phyloP scores from a whole-genome alignment of 1,140 invertebrate genomes.

The Drosophila willistoni region DNA sequence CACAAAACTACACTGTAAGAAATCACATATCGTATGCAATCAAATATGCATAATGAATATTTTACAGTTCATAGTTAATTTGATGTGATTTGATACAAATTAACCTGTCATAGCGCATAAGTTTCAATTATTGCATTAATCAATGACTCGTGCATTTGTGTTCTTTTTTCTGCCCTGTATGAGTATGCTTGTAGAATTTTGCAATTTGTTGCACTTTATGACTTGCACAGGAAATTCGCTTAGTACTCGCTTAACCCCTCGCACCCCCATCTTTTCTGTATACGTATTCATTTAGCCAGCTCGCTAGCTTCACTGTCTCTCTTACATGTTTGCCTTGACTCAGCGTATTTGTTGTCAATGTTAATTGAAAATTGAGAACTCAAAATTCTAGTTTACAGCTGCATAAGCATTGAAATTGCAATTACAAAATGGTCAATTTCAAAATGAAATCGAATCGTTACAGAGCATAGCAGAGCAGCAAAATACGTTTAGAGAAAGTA shows the following conservation, averaged over 20 bases:
- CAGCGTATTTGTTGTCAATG: slow-evolving; percentile 60
- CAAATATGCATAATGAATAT: neutral
- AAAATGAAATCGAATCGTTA: slow-evolving; percentile 11
- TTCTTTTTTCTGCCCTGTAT: slow-evolving; percentile 19
- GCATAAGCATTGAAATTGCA: slow-evolving; percentile 46
- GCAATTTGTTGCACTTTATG: slow-evolving; percentile 32
- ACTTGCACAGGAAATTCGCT: slow-evolving; percentile 9
- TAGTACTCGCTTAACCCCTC: neutral
- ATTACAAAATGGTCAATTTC: slow-evolving; percentile 20
- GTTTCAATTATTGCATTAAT: neutral
- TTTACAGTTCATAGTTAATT: neutral
- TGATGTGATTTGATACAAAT: neutral
- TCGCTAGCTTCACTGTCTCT: neutral
- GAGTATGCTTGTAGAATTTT: neutral
- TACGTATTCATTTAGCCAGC: too few species aligned
- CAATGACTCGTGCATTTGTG: neutral
- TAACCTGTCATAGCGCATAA: neutral
- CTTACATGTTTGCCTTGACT: slow-evolving; percentile 40
- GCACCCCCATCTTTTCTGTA: too few species aligned
- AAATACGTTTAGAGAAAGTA: slow-evolving; percentile 5
- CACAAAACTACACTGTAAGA: neutral
- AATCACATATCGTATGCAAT: neutral
- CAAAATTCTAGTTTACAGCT: slow-evolving; percentile 69
- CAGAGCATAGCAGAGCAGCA: slow-evolving; percentile 7
- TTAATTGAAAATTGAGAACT: slow-evolving; percentile 77